Conservation (phyloP, 2,113 vertebrate genomes). For the Brachypteracias leptosomus region DNA sequence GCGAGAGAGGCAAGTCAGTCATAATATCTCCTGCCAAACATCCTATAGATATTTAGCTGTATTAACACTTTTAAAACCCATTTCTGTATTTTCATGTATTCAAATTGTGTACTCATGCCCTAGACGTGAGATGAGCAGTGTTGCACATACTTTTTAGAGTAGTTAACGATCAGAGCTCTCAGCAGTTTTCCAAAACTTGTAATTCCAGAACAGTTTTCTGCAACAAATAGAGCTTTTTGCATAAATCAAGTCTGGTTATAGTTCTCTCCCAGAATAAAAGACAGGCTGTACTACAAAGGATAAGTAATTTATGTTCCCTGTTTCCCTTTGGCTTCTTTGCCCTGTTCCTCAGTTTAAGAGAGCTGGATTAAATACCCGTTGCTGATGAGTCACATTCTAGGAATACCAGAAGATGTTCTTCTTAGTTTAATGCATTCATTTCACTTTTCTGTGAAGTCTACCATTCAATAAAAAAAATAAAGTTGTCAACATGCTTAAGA, state of each 20-base stretch:
- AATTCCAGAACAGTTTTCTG: neutral
- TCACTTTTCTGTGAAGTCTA: neutral
- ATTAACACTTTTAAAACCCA: neutral
- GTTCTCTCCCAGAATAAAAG: neutral
- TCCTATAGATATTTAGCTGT: neutral
- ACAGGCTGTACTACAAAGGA: neutral
- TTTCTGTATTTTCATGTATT: neutral
- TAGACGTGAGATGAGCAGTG: neutral
- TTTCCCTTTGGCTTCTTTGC: conserved; percentile 6
- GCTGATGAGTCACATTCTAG: conserved; percentile 38
- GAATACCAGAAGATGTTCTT: conserved; percentile 10
- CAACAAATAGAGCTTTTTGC: neutral
- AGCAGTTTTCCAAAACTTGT: neutral
- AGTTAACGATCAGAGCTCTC: neutral
- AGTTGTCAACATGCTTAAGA: neutral
- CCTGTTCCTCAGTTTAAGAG: neutral
- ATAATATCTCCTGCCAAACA: neutral
- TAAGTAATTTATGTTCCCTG: neutral
- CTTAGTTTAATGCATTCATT: neutral
- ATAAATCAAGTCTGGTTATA: neutral
- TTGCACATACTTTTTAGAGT: neutral
- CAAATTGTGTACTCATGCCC: neutral
- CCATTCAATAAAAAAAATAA: neutral
- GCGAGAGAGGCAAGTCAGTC: neutral
- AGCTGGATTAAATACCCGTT: neutral